Base-by-base conservation (phyloP, 2,888 invertebrate species). In the Cataglyphis livida region DNA sequence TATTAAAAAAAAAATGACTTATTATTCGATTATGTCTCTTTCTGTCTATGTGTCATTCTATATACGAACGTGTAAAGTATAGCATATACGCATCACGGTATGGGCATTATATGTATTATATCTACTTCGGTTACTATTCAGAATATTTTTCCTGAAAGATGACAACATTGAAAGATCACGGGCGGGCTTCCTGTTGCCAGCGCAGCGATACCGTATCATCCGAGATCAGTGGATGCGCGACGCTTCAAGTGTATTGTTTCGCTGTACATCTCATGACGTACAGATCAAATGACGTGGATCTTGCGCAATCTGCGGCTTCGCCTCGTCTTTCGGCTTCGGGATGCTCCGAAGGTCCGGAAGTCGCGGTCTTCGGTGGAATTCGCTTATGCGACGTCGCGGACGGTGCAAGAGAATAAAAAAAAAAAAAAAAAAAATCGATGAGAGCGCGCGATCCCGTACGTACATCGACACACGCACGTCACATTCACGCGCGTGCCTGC, bases 331-430 rank as follows among this genome's bases (percentile, higher is more conserved):
- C 81, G 76, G 64, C 71, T 73, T 65, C 85, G 84, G 81, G 82
- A 85, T 85, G 75, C 79, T 83, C 73, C 81, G 90, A 90, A 90
- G 78, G 70, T 79, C 89, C 89, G 90, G 89, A 91, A 91, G 83
- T 85, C 62, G 59, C 44, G 74, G 83, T 75, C 73, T 78, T 87
- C 85, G 88, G 62, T 84, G 89, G 90, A 91, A 92, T 92, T 89
- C 81, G 91, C 91, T 91, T 90, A 90, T 87, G 87, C 81, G 74
- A 88, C 84, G 71, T 70, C 76, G 18, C 18, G n/a, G 70, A 25
- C 64, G 68, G 78, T 66, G 82, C 48, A 59, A 41, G 38, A 62
- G 41, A 78, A 48, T 51, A 54, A 78, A 32, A 88, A 87, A 89
- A 48, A 61, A 54, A 78, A 54, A 78, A 32, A 78, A 86, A 87